Conservation (phyloP, 2,797 vertebrate species). For the Xenentodon cancila region DNA sequence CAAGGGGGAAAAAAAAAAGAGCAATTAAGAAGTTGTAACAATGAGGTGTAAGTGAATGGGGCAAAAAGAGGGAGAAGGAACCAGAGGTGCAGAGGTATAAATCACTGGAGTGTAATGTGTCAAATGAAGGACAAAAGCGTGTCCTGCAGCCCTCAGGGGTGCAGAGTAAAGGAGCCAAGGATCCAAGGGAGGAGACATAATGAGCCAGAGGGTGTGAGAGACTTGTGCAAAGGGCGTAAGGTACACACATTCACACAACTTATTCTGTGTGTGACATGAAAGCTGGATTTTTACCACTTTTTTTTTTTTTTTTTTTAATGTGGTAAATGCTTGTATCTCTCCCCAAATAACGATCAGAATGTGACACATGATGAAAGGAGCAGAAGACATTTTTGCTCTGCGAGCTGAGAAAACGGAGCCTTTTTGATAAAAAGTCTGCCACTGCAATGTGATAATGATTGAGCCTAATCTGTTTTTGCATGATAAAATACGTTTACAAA, state of each 20-base stretch:
- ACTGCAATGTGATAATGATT: too few species aligned
- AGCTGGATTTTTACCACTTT: not conserved
- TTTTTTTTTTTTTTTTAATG: too few species aligned
- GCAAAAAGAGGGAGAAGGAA: slow-evolving; percentile 48
- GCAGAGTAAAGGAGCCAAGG: slow-evolving; percentile 32
- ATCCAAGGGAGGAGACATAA: slow-evolving; percentile 29
- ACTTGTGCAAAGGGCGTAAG: not conserved
- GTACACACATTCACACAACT: not conserved
- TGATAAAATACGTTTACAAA: too few species aligned
- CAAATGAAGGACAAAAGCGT: slow-evolving; percentile 73
- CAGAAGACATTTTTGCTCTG: too few species aligned
- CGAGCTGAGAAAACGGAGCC: too few species aligned
- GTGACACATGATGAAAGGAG: not conserved
- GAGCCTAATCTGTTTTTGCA: too few species aligned
- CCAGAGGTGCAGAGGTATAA: slow-evolving; percentile 67
- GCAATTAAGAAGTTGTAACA: slow-evolving; percentile 55
- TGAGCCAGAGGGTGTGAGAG: slow-evolving; percentile 21
- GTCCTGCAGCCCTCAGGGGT: slow-evolving; percentile 53
- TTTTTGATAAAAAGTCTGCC: too few species aligned
- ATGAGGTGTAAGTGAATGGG: slow-evolving; percentile 51
- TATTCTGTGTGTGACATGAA: not conserved
- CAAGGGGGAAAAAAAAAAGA: slow-evolving; percentile 52
- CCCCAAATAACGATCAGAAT: not conserved
- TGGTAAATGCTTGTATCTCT: slow-evolving; percentile 2
- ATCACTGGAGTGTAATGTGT: slow-evolving; percentile 69